phyloP scores from a whole-genome alignment of 2,113 vertebrate species.

The Thermophis baileyi region DNA sequence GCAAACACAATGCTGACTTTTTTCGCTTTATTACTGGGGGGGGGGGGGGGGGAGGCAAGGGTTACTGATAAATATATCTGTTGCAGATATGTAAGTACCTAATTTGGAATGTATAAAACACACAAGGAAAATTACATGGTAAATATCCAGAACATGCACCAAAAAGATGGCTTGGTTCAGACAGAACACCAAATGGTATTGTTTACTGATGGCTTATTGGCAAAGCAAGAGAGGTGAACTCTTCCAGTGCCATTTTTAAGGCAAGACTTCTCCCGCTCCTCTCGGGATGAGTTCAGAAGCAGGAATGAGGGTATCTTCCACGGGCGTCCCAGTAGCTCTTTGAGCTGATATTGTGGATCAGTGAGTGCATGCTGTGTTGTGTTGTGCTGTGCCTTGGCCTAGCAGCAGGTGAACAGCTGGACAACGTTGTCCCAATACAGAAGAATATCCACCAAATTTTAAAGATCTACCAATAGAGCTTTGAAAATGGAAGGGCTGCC shows the following conservation, averaged over 20 bases:
- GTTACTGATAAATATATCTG: not conserved
- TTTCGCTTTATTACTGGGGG: not conserved
- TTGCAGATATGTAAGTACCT: not conserved
- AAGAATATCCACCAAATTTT: not conserved
- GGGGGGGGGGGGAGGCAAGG: not conserved
- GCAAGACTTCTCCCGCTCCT: not conserved
- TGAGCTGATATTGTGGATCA: not conserved
- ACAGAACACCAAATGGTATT: not conserved
- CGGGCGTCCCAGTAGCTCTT: not conserved
- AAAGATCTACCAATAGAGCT: not conserved
- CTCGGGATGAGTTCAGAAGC: not conserved
- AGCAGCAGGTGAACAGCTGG: not conserved
- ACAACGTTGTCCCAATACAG: not conserved
- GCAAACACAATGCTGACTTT: not conserved
- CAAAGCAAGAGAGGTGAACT: not conserved
- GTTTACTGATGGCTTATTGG: not conserved
- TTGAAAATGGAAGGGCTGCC: not conserved
- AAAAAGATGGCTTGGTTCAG: not conserved
- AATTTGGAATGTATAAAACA: not conserved
- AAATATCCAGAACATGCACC: not conserved
- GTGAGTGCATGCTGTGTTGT: not conserved
- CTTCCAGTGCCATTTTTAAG: not conserved
- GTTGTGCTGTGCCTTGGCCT: not conserved
- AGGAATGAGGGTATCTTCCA: not conserved
- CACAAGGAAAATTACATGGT: not conserved